A percentile compares a stretch with the other conserved stretches of the same genome.
Conservation (phyloP, 2,888 invertebrate genomes). For the Mythimna lalbum region DNA sequence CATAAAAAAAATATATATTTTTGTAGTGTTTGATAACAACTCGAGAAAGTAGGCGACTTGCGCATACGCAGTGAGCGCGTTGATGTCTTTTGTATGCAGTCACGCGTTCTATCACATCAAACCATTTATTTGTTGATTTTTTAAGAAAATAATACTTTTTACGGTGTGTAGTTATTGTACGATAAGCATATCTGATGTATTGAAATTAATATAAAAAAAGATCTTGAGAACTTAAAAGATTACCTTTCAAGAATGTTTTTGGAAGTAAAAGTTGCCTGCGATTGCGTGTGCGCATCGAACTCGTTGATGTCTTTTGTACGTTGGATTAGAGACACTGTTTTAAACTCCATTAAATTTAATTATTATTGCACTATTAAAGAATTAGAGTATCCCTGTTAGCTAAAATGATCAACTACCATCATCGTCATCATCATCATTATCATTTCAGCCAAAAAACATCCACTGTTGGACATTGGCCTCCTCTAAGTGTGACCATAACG, state of each 20-base stretch:
- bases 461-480: no score
- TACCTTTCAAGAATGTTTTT: background rate
- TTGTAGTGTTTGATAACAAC: constrained; percentile 48
- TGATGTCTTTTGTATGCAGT: constrained; percentile 77
- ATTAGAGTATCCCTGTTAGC: no score
- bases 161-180: background rate
- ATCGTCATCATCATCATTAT: no score
- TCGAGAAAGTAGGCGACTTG: constrained; percentile 50
- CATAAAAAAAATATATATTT: constrained; percentile 27
- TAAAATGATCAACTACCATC: no score
- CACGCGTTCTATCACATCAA: constrained; percentile 30
- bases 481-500: no score
- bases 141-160: background rate
- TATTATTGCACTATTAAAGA: background rate
- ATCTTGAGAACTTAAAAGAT: background rate
- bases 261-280: background rate
- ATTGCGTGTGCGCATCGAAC: constrained; percentile 70
- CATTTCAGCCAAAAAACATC: no score
- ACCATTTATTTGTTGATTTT: constrained; percentile 24
- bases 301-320: constrained; percentile 78
- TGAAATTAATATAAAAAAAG: background rate
- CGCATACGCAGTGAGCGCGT: constrained; percentile 74
- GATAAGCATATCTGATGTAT: background rate
- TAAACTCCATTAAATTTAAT: background rate
- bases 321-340: background rate